Conservation (phyloP, 2,888 invertebrate genomes). For the Bembecia ichneumoniformis region DNA sequence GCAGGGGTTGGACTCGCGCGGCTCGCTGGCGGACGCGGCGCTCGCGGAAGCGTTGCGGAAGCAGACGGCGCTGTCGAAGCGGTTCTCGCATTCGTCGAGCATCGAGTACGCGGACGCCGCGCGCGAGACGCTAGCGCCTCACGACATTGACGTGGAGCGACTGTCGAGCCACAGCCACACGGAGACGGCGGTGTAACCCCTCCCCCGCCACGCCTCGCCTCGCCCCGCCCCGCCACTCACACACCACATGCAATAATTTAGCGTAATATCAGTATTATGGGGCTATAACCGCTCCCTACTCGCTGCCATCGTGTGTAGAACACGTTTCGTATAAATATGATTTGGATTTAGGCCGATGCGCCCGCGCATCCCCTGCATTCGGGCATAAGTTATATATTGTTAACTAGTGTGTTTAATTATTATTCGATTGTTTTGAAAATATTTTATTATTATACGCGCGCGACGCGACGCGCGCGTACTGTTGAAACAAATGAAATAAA, state of each 20-base stretch:
- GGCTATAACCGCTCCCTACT: conserved; percentile 23
- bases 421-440: conserved; percentile 72
- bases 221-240: conserved; percentile 15
- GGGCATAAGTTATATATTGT: conserved; percentile 61
- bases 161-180: conserved; percentile 95
- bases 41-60: conserved; percentile 94
- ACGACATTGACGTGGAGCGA: conserved; percentile 93
- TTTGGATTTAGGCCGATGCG: conserved; percentile 34
- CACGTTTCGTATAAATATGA: conserved; percentile 40
- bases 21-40: conserved; percentile 93
- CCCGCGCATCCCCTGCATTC: conserved; percentile 32
- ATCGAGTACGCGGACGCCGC: conserved; percentile 92
- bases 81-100: conserved; percentile 89
- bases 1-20: conserved; percentile 97
- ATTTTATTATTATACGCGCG: conserved; percentile 72
- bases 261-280: conserved; percentile 21
- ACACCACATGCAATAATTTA: conserved; percentile 31
- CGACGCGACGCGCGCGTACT: conserved; percentile 62
- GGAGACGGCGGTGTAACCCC: conserved; percentile 89
- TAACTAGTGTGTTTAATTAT: conserved; percentile 73
- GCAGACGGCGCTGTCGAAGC: conserved; percentile 92
- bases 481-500: conserved; percentile 70
- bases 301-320: conserved; percentile 56
- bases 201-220: conserved; percentile 10
- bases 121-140: conserved; percentile 89